Base-by-base conservation (phyloP, 2,888 invertebrate genomes). In the Ametastegia equiseti region DNA sequence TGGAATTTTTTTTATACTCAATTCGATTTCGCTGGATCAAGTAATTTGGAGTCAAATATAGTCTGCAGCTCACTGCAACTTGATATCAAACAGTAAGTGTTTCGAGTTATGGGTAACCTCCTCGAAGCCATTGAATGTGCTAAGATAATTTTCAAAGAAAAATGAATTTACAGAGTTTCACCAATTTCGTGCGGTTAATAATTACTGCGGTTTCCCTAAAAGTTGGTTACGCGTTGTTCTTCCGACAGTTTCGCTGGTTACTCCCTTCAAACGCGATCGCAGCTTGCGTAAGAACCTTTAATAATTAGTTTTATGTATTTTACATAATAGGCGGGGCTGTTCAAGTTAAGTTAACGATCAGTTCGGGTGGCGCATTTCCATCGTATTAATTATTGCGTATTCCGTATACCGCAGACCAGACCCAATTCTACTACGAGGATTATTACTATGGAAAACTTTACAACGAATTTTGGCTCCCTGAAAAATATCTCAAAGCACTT, bases 281-380 rank as follows among this genome's bases (percentile, higher is more conserved):
- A 30, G 23, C 30, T 60, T 11, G 39, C 9, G 11, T 39, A 13
- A 39, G 39, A 39, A 23, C 39, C 39, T 67, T n/a, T 67, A 11
- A 67, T 67, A 67, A 67, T 67, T 67, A 67, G 36, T 67, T 36
- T 67, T 67, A 19, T 19, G 39, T 67, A 39, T 67, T 67, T 36
- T 67, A 67, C 60, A 67, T 39, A 67, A 67, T 23, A 67, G 36
- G 19, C 36, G 39, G 19, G 36, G 39, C 67, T 23, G 39, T 67
- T 67, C 39, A 39, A 67, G 36, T 39, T 67, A 23, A 39, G 39
- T 67, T 67, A 19, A 67, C 65, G 67, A 67, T 67, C 36, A 67
- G 39, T 36, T 67, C 3, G 39, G 39, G 4, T 39, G 6, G 27
- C 19, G 19, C 19, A 36, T 67, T 67, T 67, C 39, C 39, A 67